Conservation (phyloP, 2,113 vertebrate genomes). For the Odobenus rosmarus region DNA sequence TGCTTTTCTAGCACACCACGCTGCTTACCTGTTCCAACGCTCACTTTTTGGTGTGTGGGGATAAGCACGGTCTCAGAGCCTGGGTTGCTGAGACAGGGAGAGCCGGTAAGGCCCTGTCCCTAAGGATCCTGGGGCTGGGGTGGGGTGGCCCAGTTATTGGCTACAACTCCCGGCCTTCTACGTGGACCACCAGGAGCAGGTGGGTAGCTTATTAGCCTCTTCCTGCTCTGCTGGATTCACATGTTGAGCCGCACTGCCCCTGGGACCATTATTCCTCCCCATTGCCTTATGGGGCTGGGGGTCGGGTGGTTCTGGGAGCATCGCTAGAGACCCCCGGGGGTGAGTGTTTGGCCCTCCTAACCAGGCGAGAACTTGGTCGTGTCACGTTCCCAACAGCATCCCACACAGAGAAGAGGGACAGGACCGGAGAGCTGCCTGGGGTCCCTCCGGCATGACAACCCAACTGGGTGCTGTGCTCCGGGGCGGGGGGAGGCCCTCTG, state of each 20-base stretch:
- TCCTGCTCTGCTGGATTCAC: background rate
- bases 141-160: background rate
- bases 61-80: background rate
- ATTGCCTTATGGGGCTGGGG: background rate
- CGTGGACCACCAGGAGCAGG: background rate
- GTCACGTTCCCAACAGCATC: accelerated
- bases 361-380: background rate
- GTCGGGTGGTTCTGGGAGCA: background rate
- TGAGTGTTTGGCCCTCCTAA: background rate
- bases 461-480: background rate
- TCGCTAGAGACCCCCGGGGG: background rate
- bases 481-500: background rate
- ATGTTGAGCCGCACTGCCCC: background rate
- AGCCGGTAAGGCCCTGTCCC: background rate
- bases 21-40: too few relatives aligned
- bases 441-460: background rate
- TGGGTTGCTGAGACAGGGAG: background rate
- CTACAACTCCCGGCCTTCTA: background rate
- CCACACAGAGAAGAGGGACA: background rate
- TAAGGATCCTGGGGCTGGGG: background rate
- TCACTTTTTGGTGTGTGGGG: background rate
- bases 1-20: background rate
- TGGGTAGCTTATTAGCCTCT: background rate
- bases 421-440: background rate
- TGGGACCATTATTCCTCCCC: background rate